Evolutionary conservation across 2,113 vertebrate genomes (phyloP).

Genomic region (Sminthopsis crassicaudata): DNA sequence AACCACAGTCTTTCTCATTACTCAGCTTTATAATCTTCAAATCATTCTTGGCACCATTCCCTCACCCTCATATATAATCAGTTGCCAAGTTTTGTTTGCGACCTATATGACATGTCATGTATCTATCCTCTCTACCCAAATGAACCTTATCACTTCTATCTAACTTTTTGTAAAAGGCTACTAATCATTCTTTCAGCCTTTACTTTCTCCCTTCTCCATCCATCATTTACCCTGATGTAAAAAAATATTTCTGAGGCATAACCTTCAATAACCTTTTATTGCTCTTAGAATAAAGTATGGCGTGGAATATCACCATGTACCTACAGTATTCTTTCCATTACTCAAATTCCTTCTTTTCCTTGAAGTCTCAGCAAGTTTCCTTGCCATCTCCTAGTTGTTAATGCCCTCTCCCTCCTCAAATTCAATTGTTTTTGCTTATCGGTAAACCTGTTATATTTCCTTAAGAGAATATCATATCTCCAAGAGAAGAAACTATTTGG

Average conservation of each 20-base stretch:
- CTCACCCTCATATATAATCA: too few relatives aligned
- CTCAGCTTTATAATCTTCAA: too few relatives aligned
- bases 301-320: background rate
- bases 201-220: background rate
- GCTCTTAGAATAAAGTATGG: background rate
- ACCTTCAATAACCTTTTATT: background rate
- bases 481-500: background rate
- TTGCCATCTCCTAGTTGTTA: background rate
- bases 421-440: background rate
- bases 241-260: background rate
- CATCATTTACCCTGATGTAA: background rate
- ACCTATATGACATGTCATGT: too few relatives aligned
- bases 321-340: background rate
- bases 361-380: background rate
- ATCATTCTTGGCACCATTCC: too few relatives aligned
- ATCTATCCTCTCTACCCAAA: too few relatives aligned
- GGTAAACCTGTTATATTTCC: background rate
- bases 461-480: background rate
- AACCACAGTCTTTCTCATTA: too few relatives aligned
- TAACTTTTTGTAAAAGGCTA: background rate
- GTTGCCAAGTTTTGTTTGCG: too few relatives aligned
- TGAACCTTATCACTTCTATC: background rate
- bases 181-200: background rate
- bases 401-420: background rate
- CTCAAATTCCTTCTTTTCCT: background rate